A percentile compares a stretch with the other conserved stretches of the same genome.
These are phyloP conservation scores for Silurus lanzhouensis DNA, from an alignment of 2,797 vertebrate species.

Conservation along the genomic window DNA sequence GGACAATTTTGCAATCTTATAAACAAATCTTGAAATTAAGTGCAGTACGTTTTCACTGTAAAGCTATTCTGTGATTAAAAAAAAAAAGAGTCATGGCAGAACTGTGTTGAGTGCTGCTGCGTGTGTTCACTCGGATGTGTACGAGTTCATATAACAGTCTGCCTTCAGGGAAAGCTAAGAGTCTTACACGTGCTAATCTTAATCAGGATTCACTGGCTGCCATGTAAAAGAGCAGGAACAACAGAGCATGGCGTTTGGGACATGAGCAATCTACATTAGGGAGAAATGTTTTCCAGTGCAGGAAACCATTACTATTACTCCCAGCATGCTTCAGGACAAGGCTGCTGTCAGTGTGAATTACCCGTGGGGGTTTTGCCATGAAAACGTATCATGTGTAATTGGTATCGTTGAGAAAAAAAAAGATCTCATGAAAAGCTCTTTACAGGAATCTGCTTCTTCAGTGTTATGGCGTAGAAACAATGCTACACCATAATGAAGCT, in stretches of 20 bases:
- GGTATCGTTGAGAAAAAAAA: conserved; percentile 54
- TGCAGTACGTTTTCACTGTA: neutral
- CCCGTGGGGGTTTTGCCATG: conserved; percentile 63
- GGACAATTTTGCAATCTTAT: neutral
- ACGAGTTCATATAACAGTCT: conserved; percentile 60
- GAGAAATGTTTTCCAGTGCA: conserved; percentile 76
- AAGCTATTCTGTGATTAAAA: neutral
- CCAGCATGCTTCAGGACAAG: conserved; percentile 79
- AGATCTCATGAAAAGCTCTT: conserved; percentile 64
- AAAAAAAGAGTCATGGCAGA: conserved; percentile 10
- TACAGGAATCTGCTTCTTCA: conserved; percentile 73
- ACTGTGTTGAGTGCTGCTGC: conserved; percentile 5
- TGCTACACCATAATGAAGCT: conserved; percentile 80
- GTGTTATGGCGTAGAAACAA: conserved; percentile 63
- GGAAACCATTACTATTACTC: conserved; percentile 80
- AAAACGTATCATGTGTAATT: conserved; percentile 76
- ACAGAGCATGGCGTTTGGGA: conserved; percentile 65
- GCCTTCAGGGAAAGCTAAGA: conserved; percentile 68
- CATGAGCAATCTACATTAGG: conserved; percentile 76
- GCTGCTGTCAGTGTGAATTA: conserved; percentile 85
- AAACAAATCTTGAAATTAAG: neutral
- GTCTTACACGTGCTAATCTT: conserved; percentile 76
- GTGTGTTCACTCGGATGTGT: conserved; percentile 25
- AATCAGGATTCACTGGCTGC: conserved; percentile 79
- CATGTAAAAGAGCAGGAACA: conserved; percentile 78